phyloP scores from a whole-genome alignment of 1,140 invertebrate species.

The Branchinecta lindahli region DNA sequence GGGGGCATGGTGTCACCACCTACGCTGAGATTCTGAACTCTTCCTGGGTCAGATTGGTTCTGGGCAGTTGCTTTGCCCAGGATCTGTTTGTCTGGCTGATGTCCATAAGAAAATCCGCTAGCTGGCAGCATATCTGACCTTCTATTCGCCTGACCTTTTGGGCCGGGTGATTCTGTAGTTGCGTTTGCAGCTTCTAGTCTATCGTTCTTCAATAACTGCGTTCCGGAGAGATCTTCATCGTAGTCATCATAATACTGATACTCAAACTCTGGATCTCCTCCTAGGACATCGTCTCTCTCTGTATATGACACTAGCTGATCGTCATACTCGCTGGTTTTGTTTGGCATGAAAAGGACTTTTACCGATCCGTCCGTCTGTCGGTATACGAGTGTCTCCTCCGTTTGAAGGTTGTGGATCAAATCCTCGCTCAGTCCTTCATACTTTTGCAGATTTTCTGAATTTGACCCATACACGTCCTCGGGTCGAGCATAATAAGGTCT shows the following conservation, averaged over 20 bases:
- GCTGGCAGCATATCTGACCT: neutral
- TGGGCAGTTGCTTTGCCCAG: neutral
- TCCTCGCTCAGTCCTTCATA: too few relatives aligned
- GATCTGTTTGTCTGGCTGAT: neutral
- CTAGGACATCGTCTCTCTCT: neutral
- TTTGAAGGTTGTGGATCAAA: neutral
- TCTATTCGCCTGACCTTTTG: neutral
- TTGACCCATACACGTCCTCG: too few relatives aligned
- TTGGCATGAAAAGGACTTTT: neutral
- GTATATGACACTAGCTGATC: neutral
- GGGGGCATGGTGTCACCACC: too few relatives aligned
- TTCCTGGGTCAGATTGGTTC: neutral
- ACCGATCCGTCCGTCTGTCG: neutral
- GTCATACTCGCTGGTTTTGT: neutral
- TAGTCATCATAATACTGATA: conserved; percentile 1
- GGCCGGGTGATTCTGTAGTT: neutral
- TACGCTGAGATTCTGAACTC: neutral
- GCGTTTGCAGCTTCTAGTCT: neutral
- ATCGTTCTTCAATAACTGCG: neutral
- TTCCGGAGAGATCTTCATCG: neutral
- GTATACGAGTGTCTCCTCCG: neutral
- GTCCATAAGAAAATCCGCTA: neutral
- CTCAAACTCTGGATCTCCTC: neutral
- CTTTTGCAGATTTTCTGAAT: too few relatives aligned
- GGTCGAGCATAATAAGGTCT: too few relatives aligned